Evolutionary conservation across 2,888 invertebrate species (phyloP), one percentile per base, ranked within the genome.

Genomic region (Ochropacha duplaris): DNA sequence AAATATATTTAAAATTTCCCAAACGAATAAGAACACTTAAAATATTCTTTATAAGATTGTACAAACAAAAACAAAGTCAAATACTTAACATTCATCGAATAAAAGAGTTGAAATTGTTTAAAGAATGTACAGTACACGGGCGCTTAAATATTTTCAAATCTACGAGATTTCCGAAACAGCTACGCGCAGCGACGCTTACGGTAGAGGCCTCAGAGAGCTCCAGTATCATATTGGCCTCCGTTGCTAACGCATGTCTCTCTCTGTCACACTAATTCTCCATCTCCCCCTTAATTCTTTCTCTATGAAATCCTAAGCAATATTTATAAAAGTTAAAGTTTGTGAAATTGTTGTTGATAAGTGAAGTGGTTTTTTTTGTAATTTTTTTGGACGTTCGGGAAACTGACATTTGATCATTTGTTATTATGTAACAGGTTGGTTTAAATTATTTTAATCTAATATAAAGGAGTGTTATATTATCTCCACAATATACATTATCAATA

Each of bases 151-250:
- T 36, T 49, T 19, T 24, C 49, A 50, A 56, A 39, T 39, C 72
- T 71, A 72, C 75, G 74, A 64, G 59, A 64, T 59, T 58, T 55
- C 69, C 69, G 66, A 70, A 68, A 61, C 54, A 56, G 76, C 75
- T 78, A 76, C 80, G 81, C 81, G 81, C 78, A 77, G 76, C 73
- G 71, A 76, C 77, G 63, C 49, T 28, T 49, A 44, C 44, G 44
- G 44, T n/a, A 71, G 75, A 75, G 63, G 50, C 39, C 34, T 19
- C 44, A 9, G 44, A 9, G 44, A 14, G 24, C 68, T 36, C 66
- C 72, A 80, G 81, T 80, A 68, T 71, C 68, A 61, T 61, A 65
- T 62, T 44, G 70, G 54, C 51, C 50, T 57, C 65, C 65, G 68
- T 49, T 57, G 57, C 36, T 58, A 44, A 44, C 34, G 50, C 44